Percentiles rank a stretch among this genome's conserved stretches.
These are phyloP conservation scores for human DNA, from an alignment of 2,113 vertebrate species.

Conservation along the genomic window GRCh38 chr17:43620501-43621000, in stretches of 20 bases:
- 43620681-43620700: background rate
- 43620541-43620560: background rate
- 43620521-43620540: background rate
- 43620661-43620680: background rate
- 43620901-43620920: background rate
- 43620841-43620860: background rate
- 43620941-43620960: background rate
- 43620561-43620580: background rate
- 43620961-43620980: background rate
- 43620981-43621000: background rate
- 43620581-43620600: background rate
- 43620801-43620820: too few species aligned
- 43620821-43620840: background rate
- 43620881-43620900: background rate
- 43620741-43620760: background rate
- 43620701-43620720: background rate
- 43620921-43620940: background rate
- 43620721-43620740: background rate
- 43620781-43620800: background rate
- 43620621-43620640: background rate
- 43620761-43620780: background rate
- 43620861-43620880: background rate
- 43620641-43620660: background rate
- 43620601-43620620: background rate
- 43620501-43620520: background rate